These are phyloP conservation scores for Pollenia griseotomentosa DNA, from an alignment of 2,888 invertebrate genomes.

Conservation along the genomic window DNA sequence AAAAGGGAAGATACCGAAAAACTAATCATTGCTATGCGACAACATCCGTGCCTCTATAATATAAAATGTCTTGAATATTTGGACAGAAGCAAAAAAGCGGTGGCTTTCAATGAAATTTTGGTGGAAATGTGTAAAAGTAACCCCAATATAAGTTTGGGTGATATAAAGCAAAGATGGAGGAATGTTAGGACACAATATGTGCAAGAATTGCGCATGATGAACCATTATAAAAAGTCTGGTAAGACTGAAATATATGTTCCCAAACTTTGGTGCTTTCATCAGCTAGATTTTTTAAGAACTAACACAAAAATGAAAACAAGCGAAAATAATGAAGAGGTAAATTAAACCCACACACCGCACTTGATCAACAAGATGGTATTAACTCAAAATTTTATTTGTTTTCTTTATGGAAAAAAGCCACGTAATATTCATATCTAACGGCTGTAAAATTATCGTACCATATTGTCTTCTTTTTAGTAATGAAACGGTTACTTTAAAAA, in stretches of 20 bases:
- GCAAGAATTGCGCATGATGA: neutral
- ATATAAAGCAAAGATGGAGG: neutral
- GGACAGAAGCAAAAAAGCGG: neutral
- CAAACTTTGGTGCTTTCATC: neutral
- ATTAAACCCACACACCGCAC: too few species aligned
- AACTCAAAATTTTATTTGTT: too few species aligned
- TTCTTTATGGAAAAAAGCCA: too few species aligned
- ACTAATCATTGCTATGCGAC: neutral
- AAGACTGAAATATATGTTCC: neutral
- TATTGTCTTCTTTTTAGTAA: too few species aligned
- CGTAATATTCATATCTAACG: too few species aligned
- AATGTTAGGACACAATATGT: neutral
- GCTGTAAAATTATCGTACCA: too few species aligned
- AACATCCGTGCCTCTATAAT: constrained; percentile 1
- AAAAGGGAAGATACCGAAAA: constrained; percentile 4
- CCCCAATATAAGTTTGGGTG: neutral
- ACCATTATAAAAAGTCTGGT: neutral
- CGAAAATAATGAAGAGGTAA: too few species aligned
- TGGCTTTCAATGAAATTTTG: constrained; percentile 9
- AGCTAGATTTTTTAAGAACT: too few species aligned
- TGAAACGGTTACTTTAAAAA: too few species aligned
- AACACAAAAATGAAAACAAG: too few species aligned
- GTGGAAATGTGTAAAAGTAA: neutral
- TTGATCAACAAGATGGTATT: too few species aligned
- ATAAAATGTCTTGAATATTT: neutral